Evolutionary conservation across 2,797 vertebrate species (phyloP).

Genomic region (Melanotaenia nigrans): DNA sequence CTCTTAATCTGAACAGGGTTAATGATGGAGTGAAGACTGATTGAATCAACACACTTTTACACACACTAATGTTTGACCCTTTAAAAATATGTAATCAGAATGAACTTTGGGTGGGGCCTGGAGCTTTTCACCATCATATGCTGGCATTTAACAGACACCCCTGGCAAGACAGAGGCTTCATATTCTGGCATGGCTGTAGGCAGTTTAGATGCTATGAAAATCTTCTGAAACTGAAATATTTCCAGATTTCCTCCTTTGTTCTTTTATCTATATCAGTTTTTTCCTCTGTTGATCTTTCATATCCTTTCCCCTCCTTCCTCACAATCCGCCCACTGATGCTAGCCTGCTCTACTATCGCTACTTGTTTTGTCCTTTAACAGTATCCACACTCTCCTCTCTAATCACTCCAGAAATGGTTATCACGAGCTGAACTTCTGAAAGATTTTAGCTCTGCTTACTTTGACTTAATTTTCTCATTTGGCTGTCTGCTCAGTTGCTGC

Average conservation of each 20-base stretch:
- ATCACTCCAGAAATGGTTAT: slow-evolving; percentile 21
- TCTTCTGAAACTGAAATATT: slow-evolving; percentile 55
- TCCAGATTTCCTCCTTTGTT: slow-evolving; percentile 59
- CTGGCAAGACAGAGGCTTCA: slow-evolving; percentile 27
- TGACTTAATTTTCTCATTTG: slow-evolving; percentile 38
- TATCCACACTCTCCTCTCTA: slow-evolving; percentile 8
- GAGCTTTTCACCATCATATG: slow-evolving; percentile 45
- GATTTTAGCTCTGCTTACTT: slow-evolving; percentile 27
- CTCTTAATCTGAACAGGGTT: slow-evolving; percentile 3
- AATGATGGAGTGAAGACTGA: not conserved
- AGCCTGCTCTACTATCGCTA: not conserved
- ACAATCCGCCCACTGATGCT: not conserved
- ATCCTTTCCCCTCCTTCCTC: slow-evolving; percentile 4
- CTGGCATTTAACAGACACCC: slow-evolving; percentile 36
- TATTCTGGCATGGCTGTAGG: slow-evolving; percentile 31
- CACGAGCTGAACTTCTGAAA: slow-evolving; percentile 22
- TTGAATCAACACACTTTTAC: slow-evolving; percentile 8
- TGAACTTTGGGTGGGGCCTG: slow-evolving; percentile 41
- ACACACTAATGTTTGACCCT: slow-evolving; percentile 11
- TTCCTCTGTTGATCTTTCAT: slow-evolving; percentile 1
- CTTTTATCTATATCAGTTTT: slow-evolving; percentile 43
- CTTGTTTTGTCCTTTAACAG: slow-evolving; percentile 5
- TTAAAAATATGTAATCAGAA: not conserved
- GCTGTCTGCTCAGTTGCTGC: slow-evolving; percentile 21
- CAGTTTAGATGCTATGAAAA: slow-evolving; percentile 31